Percentiles rank a stretch among this genome's conserved stretches.
Conservation (phyloP, 2,113 vertebrate genomes). For the Ailuropoda melanoleuca region DNA sequence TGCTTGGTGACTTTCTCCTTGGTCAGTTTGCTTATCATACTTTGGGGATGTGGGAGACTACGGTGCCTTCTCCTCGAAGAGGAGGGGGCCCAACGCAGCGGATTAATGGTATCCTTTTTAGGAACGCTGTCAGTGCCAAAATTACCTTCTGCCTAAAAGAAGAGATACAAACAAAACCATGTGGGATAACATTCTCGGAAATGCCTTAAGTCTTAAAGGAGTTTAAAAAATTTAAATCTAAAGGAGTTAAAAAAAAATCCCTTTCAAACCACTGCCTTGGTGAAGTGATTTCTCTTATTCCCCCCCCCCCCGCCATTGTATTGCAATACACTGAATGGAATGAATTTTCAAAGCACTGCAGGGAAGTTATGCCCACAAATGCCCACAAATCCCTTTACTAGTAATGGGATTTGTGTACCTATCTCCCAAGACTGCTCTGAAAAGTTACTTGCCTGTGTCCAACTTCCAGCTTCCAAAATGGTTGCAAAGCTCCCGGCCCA, state of each 20-base stretch:
- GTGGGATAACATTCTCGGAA: slow-evolving; percentile 43
- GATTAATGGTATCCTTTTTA: slow-evolving; percentile 55
- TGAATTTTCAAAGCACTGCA: slow-evolving; percentile 82
- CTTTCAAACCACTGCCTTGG: slow-evolving; percentile 56
- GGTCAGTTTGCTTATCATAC: background rate
- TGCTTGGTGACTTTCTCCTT: background rate
- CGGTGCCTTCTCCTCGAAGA: background rate
- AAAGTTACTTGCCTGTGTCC: slow-evolving; percentile 75
- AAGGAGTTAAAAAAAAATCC: slow-evolving; percentile 49
- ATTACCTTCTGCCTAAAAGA: slow-evolving; percentile 38
- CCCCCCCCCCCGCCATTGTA: slow-evolving; percentile 10
- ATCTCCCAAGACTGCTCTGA: slow-evolving; percentile 72
- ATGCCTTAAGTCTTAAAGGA: slow-evolving; percentile 36
- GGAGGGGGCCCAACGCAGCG: background rate
- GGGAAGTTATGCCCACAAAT: slow-evolving; percentile 80
- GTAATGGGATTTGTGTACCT: slow-evolving; percentile 81
- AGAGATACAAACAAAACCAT: slow-evolving; percentile 22
- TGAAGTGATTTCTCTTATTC: slow-evolving; percentile 76
- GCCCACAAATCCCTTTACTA: slow-evolving; percentile 82
- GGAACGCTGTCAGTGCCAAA: slow-evolving; percentile 38
- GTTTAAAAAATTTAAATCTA: slow-evolving; percentile 59
- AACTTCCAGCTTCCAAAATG: slow-evolving; percentile 72
- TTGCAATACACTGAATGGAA: slow-evolving; percentile 75
- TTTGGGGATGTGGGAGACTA: background rate
- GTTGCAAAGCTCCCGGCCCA: slow-evolving; percentile 55